Evolutionary conservation across 2,888 invertebrate genomes (phyloP).

Genomic region (Chalcis sispes): DNA sequence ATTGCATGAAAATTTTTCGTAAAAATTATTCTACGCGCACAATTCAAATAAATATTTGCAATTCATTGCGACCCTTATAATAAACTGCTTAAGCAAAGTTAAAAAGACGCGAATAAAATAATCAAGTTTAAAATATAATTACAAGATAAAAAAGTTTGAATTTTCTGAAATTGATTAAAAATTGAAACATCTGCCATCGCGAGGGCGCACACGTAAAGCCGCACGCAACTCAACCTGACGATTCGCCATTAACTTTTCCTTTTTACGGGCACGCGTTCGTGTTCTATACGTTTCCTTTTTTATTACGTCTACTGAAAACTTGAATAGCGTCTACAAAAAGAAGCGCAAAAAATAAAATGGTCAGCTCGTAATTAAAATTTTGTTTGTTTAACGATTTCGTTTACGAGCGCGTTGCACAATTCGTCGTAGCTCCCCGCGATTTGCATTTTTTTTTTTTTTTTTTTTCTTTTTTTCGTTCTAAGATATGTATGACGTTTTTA

Average conservation of each 20-base stretch:
- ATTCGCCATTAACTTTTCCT: constrained; percentile 14
- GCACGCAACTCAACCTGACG: constrained; percentile 31
- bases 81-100: no score
- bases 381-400: constrained; percentile 16
- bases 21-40: no score
- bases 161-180: constrained; percentile 48
- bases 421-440: constrained; percentile 19
- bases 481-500: background rate
- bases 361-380: constrained; percentile 5
- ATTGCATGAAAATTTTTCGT: no score
- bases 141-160: background rate
- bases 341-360: background rate
- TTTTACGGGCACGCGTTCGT: background rate
- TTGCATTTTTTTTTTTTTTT: constrained; percentile 28
- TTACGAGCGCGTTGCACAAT: background rate
- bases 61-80: no score
- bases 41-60: no score
- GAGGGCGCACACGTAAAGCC: constrained; percentile 6
- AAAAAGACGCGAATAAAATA: no score
- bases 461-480: background rate
- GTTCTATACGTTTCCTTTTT: background rate
- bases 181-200: constrained; percentile 49
- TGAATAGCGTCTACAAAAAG: background rate
- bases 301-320: background rate
- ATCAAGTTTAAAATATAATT: no score